These are phyloP conservation scores for Cyphomyrus plagiostoma DNA, from an alignment of 2,113 vertebrate species.

Conservation along the genomic window DNA sequence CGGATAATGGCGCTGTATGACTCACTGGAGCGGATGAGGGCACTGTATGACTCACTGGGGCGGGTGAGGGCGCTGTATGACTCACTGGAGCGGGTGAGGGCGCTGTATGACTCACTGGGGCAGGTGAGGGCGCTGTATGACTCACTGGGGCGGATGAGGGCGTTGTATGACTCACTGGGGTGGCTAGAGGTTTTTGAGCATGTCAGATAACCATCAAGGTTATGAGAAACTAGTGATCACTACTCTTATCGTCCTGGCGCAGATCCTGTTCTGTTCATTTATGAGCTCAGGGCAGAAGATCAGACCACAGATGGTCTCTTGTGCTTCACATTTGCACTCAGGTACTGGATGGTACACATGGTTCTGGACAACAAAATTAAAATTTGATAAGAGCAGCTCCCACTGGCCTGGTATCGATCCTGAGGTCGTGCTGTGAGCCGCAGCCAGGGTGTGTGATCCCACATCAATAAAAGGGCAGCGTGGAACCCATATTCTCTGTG, in stretches of 20 bases:
- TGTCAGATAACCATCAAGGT: not conserved
- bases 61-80: no score
- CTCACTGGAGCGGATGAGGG: no score
- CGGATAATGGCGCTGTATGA: no score
- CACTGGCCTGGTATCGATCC: not conserved
- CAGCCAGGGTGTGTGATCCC: not conserved
- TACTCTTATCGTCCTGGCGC: not conserved
- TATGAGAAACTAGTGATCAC: not conserved
- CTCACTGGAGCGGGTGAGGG: no score
- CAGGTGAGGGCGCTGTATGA: no score
- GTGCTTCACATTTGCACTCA: not conserved
- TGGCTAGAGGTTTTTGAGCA: not conserved
- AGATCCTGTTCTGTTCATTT: not conserved
- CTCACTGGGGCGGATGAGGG: not conserved
- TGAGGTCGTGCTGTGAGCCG: not conserved
- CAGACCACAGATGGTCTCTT: not conserved
- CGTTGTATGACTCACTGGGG: not conserved
- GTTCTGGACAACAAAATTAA: not conserved
- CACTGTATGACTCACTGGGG: no score
- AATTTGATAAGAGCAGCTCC: not conserved
- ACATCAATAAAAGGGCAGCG: not conserved
- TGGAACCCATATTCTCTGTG: not conserved
- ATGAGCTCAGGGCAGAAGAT: not conserved
- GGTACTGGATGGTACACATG: not conserved
- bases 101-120: no score